Conservation (phyloP, 2,888 invertebrate genomes). For the Lymantria monacha region DNA sequence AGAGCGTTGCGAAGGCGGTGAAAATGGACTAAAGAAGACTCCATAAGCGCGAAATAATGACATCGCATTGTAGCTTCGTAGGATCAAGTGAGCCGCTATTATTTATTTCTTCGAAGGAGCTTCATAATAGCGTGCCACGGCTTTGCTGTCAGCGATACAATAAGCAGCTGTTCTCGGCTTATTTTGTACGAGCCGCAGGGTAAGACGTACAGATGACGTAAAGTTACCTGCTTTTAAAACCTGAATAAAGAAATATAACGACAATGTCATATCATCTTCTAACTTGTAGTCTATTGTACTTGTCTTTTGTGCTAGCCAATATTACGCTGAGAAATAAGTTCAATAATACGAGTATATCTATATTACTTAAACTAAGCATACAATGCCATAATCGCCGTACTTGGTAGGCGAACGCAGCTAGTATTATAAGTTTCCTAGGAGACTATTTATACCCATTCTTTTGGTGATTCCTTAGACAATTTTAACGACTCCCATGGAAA, state of each 20-base stretch:
- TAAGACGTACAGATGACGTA: conserved; percentile 64
- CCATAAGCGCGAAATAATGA: conserved; percentile 69
- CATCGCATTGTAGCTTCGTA: conserved; percentile 66
- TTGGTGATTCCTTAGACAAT: too few species aligned
- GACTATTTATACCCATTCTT: too few species aligned
- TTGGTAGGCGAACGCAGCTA: too few species aligned
- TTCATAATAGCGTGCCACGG: conserved; percentile 66
- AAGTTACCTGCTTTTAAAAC: conserved; percentile 59
- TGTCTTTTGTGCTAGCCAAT: conserved; percentile 46
- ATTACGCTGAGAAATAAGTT: conserved; percentile 35
- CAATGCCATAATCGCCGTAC: too few species aligned
- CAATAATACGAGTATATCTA: background rate
- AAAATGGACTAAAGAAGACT: conserved; percentile 34
- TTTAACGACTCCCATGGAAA: too few species aligned
- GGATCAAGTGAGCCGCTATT: conserved; percentile 76
- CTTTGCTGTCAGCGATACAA: conserved; percentile 76
- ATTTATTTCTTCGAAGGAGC: conserved; percentile 67
- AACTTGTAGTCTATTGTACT: conserved; percentile 47
- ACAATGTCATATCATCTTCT: conserved; percentile 40
- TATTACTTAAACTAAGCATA: too few species aligned
- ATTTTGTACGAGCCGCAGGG: conserved; percentile 55
- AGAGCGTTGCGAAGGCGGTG: too few species aligned
- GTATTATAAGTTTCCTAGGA: too few species aligned
- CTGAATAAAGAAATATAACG: conserved; percentile 49
- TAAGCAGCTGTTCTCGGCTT: conserved; percentile 68